phyloP scores from a whole-genome alignment of 2,888 invertebrate genomes.

The Vesta saturnalis region DNA sequence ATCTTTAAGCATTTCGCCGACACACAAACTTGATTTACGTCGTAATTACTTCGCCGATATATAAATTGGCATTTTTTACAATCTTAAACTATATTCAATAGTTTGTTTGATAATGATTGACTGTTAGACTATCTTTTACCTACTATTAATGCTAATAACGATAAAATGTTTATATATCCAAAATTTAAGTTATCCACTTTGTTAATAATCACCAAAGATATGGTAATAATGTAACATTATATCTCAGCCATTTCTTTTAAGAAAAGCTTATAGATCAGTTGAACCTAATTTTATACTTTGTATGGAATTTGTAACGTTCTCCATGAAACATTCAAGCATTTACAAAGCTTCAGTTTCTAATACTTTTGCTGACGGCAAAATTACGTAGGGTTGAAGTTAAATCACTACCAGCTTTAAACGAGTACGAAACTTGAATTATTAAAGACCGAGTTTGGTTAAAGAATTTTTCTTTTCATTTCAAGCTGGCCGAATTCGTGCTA shows the following conservation, averaged over 20 bases:
- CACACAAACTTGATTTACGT: too few species aligned
- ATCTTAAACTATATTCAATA: too few species aligned
- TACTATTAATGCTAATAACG: too few species aligned
- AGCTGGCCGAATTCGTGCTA: neutral
- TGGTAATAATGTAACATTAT: slow-evolving; percentile 24
- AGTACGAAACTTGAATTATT: slow-evolving; percentile 22
- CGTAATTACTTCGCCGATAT: too few species aligned
- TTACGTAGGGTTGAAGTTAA: slow-evolving; percentile 20
- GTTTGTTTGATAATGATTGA: too few species aligned
- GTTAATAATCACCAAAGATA: neutral
- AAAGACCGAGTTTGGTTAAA: slow-evolving; percentile 18
- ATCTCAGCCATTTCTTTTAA: neutral
- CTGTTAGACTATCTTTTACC: too few species aligned
- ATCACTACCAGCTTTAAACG: slow-evolving; percentile 24
- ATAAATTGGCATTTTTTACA: too few species aligned
- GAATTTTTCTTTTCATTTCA: slow-evolving; percentile 6
- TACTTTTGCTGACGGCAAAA: slow-evolving; percentile 17
- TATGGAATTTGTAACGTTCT: slow-evolving; percentile 9
- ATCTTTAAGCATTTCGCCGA: too few species aligned
- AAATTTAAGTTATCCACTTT: neutral
- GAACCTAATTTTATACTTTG: slow-evolving; percentile 14
- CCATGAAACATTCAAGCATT: slow-evolving; percentile 20
- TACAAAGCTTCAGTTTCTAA: slow-evolving; percentile 18
- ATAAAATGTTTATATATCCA: too few species aligned
- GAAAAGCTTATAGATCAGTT: slow-evolving; percentile 3